Base-by-base conservation (phyloP, 92 coral and sea anemone species). In the Actinernus sp. region DNA sequence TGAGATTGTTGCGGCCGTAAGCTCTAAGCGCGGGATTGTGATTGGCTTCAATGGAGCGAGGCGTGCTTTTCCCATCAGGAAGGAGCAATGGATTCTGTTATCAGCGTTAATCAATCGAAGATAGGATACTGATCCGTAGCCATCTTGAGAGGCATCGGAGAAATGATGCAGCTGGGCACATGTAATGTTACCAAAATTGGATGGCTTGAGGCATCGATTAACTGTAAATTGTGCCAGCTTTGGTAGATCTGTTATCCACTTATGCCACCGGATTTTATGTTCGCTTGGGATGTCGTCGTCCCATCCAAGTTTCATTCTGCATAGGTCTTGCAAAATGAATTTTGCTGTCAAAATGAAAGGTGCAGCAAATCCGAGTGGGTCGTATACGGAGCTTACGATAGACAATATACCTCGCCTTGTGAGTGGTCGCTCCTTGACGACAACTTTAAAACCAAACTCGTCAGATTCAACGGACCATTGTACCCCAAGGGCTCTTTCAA, bases 321-420 rank as follows among this genome's bases (percentile, higher is more conserved):
- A 23, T 29, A 49, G 55, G 29, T 49, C 55, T 49, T 49, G 55
- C 7, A 49, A 32, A 2, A 49, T 13, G 14, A 49, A 23, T 18
- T 49, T 49, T 20, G 55, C 55, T 49, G 7, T 13, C 14, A 49
- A 7, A 3, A 32, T 49, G 14, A 49, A 49, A 49, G 55, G 55
- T 49, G 30, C 3, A 23, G 14, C 29, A 29, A 49, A 23, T 49
- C 55, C 55, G 27, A 49, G 55, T 20, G 55, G 55, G 24, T 49
- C 55, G 24, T 49, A 49, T 1, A 49, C 29, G 10, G 55, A 49
- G 24, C 55, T 49, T 17, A 49, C 55, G 18, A 44, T 44, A 16
- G 50, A 44, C 14, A 44, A 0, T 44, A 44, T 44, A 13, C 87
- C 81, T 41, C 82, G 26, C 12, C 76, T 64, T 8, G 88, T 73